Evolutionary conservation across 2,797 vertebrate species (phyloP).

Genomic region (Merluccius polli): DNA sequence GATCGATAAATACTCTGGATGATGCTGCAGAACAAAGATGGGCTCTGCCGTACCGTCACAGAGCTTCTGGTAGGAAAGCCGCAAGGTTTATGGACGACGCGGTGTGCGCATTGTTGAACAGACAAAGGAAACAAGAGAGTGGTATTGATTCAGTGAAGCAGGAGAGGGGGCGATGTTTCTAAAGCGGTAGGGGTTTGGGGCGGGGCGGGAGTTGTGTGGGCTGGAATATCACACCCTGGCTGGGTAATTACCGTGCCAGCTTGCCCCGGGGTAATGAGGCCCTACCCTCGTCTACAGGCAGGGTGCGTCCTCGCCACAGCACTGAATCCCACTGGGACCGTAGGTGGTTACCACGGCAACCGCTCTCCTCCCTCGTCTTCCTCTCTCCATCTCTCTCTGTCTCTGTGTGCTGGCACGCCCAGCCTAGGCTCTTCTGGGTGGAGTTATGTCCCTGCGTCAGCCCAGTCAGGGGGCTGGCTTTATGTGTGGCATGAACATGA

Average conservation of each 20-base stretch:
- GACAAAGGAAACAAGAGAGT: constrained; percentile 35
- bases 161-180: constrained; percentile 16
- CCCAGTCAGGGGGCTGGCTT: too few species aligned
- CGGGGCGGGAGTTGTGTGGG: background rate
- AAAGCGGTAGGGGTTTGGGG: background rate
- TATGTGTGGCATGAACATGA: too few species aligned
- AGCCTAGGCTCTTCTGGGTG: too few species aligned
- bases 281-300: constrained; percentile 40
- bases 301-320: constrained; percentile 41
- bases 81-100: constrained; percentile 20
- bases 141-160: constrained; percentile 26
- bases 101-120: constrained; percentile 23
- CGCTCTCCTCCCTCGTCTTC: constrained; percentile 40
- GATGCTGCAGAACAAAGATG: constrained; percentile 27
- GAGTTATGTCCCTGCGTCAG: too few species aligned
- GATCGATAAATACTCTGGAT: too few species aligned
- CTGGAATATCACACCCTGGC: constrained; percentile 37
- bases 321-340: constrained; percentile 48
- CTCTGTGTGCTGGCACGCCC: too few species aligned
- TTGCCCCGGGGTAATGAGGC: constrained; percentile 54
- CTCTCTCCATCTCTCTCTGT: background rate
- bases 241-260: constrained; percentile 63
- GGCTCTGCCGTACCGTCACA: too few species aligned
- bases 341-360: constrained; percentile 64
- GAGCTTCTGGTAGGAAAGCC: background rate